A percentile compares a stretch with the other conserved stretches of the same genome.
Conservation (phyloP, 2,888 invertebrate species). For the Fragum whitleyi region DNA sequence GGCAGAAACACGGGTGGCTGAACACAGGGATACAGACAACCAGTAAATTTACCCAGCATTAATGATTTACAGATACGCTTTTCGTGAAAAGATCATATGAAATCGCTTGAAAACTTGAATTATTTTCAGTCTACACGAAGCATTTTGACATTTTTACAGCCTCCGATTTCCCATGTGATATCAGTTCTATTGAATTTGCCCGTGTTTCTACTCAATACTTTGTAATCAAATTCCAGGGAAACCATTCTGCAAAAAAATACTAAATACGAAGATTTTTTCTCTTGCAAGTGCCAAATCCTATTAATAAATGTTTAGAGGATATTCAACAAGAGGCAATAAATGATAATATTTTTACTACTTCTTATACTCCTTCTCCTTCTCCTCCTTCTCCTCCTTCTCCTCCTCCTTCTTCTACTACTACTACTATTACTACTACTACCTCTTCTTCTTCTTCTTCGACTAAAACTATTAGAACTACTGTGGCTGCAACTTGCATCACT, state of each 20-base stretch:
- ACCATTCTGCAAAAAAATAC: neutral
- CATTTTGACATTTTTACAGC: neutral
- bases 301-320: too few relatives aligned
- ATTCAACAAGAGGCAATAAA: neutral
- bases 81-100: too few relatives aligned
- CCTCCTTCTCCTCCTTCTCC: constrained; percentile 31
- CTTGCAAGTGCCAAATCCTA: too few relatives aligned
- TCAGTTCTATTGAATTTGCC: neutral
- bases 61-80: too few relatives aligned
- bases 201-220: neutral
- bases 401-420: constrained; percentile 29
- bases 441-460: neutral
- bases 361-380: constrained; percentile 19
- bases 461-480: constrained; percentile 21
- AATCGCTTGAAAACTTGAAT: too few relatives aligned
- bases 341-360: constrained; percentile 7
- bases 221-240: neutral
- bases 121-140: neutral
- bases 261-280: neutral
- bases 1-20: too few relatives aligned
- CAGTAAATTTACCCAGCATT: too few relatives aligned
- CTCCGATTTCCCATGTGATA: constrained; percentile 1
- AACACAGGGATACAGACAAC: too few relatives aligned
- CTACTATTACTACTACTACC: constrained; percentile 29
- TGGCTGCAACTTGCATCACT: constrained; percentile 20